A percentile compares a stretch with the other conserved stretches of the same genome.
These are phyloP conservation scores for Spilosoma lubricipeda DNA, from an alignment of 2,888 invertebrate species.

Conservation along the genomic window DNA sequence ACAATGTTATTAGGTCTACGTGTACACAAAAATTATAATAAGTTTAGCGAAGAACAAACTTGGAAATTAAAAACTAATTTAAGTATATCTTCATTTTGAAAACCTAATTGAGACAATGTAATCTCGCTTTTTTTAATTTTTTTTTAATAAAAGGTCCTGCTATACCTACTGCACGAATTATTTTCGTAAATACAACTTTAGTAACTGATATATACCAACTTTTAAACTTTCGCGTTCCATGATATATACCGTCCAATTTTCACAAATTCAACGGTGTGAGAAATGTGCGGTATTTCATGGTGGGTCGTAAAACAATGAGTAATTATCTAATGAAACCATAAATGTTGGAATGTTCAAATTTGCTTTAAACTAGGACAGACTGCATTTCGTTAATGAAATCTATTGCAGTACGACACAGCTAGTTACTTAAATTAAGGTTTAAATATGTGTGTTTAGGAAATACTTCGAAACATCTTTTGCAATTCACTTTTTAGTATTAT, in stretches of 20 bases:
- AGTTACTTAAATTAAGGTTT: background rate
- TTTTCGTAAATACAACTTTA: no score
- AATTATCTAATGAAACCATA: background rate
- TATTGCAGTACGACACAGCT: background rate
- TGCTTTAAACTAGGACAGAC: background rate
- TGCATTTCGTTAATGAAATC: background rate
- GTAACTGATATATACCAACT: no score
- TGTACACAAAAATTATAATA: background rate
- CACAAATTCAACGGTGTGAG: no score
- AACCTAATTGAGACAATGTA: background rate
- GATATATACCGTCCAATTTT: no score
- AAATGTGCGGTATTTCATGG: no score
- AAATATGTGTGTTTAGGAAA: background rate
- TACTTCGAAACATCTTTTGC: background rate
- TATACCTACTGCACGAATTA: no score
- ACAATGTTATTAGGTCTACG: background rate
- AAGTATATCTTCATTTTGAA: background rate
- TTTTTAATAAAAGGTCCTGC: background rate
- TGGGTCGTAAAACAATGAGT: no score
- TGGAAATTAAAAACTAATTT: background rate
- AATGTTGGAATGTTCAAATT: background rate
- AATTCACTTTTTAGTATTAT: background rate
- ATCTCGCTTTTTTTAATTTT: background rate
- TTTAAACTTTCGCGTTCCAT: no score
- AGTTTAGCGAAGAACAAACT: slow-evolving; percentile 2